Percentiles rank a stretch among this genome's conserved stretches.
These are phyloP conservation scores for Emys orbicularis DNA, from an alignment of 2,797 vertebrate genomes.

Conservation along the genomic window DNA sequence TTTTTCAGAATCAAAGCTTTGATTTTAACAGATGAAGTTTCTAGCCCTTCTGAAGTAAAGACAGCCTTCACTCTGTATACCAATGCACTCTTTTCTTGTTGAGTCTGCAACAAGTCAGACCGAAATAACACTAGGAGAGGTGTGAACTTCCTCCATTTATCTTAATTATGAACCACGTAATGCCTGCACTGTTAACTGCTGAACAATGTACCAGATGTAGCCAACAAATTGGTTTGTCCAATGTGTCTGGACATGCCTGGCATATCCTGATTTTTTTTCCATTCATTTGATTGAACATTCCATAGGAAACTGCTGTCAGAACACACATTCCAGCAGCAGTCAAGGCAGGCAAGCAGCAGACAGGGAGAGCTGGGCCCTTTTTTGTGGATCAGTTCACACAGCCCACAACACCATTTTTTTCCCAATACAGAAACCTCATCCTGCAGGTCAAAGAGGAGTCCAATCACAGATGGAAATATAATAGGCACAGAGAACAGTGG, in stretches of 20 bases:
- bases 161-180: background rate
- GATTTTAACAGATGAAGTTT: background rate
- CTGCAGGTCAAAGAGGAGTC: background rate
- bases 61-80: background rate
- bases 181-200: background rate
- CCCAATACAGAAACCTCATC: background rate
- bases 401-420: background rate
- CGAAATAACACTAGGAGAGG: background rate
- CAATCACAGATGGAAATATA: background rate
- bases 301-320: slow-evolving; percentile 12
- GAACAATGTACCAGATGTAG: background rate
- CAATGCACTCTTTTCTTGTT: background rate
- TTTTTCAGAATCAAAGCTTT: background rate
- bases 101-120: background rate
- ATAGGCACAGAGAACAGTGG: background rate
- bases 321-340: background rate
- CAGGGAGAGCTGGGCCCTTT: background rate
- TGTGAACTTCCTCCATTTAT: background rate
- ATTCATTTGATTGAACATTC: slow-evolving; percentile 34
- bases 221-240: slow-evolving; percentile 10
- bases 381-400: background rate
- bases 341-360: slow-evolving; percentile 9
- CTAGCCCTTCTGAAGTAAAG: background rate
- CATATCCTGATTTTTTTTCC: background rate
- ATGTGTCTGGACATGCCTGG: background rate